Evolutionary conservation across 2,888 invertebrate species (phyloP).

Genomic region (Oligia latruncula): DNA sequence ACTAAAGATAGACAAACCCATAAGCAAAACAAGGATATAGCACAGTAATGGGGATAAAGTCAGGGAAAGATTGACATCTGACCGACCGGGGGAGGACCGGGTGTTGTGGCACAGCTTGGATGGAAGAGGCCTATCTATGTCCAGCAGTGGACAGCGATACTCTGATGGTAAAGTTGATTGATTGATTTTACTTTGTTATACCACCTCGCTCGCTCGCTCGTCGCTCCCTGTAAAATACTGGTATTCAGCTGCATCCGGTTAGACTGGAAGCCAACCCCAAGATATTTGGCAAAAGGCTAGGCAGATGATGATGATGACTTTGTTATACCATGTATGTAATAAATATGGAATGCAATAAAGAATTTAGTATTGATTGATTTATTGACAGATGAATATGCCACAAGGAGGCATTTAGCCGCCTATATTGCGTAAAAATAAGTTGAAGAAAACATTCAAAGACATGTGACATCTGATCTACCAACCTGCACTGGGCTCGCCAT

Average conservation of each 20-base stretch:
- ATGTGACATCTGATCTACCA: not conserved
- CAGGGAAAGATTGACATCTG: not conserved
- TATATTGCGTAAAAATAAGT: not conserved
- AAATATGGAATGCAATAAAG: too few relatives aligned
- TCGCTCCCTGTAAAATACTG: too few relatives aligned
- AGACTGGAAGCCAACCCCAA: too few relatives aligned
- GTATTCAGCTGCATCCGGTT: too few relatives aligned
- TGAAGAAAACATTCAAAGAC: not conserved
- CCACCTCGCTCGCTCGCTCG: too few relatives aligned
- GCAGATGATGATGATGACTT: too few relatives aligned
- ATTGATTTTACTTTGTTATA: not conserved
- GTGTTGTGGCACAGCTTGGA: not conserved
- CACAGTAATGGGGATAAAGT: not conserved
- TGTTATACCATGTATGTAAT: too few relatives aligned
- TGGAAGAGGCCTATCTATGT: not conserved
- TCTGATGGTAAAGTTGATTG: not conserved
- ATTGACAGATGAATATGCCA: not conserved
- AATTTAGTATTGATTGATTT: not conserved
- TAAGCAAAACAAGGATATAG: not conserved
- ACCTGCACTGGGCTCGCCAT: not conserved
- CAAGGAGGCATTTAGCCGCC: not conserved
- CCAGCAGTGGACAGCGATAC: not conserved
- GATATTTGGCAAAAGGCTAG: too few relatives aligned
- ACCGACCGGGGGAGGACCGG: not conserved
- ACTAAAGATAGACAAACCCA: not conserved